A percentile compares a stretch with the other conserved stretches of the same genome.
These are phyloP conservation scores for Rosalia funebris DNA, from an alignment of 2,888 invertebrate genomes.

Conservation along the genomic window DNA sequence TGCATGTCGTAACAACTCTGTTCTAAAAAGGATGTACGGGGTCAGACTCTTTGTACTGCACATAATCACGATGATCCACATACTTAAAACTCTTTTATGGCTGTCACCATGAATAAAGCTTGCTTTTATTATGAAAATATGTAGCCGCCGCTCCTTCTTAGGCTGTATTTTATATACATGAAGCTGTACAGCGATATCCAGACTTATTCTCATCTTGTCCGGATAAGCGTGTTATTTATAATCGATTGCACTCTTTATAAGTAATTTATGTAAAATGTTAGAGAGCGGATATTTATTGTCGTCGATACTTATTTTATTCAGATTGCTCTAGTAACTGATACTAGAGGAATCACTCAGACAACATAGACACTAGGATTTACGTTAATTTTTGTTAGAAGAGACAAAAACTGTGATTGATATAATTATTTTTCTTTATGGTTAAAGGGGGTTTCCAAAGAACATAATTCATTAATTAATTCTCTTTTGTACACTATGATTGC, in stretches of 20 bases:
- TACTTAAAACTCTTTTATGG: slow-evolving; percentile 48
- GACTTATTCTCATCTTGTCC: slow-evolving; percentile 7
- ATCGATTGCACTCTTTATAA: slow-evolving; percentile 3
- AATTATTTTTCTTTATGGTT: too few species aligned
- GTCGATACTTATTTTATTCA: too few species aligned
- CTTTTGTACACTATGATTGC: too few species aligned
- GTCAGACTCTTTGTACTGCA: slow-evolving; percentile 44
- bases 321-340: too few species aligned
- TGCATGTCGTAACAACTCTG: slow-evolving; percentile 4
- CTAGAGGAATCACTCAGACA: too few species aligned
- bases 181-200: slow-evolving; percentile 10
- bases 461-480: too few species aligned
- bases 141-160: slow-evolving; percentile 17
- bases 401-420: too few species aligned
- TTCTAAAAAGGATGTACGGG: slow-evolving; percentile 43
- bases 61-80: slow-evolving; percentile 46
- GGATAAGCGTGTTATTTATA: slow-evolving; percentile 23
- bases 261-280: not conserved
- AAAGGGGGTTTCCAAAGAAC: too few species aligned
- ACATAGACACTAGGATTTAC: too few species aligned
- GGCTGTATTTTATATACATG: slow-evolving; percentile 21
- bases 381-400: too few species aligned
- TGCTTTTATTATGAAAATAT: slow-evolving; percentile 45
- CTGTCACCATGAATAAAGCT: slow-evolving; percentile 41
- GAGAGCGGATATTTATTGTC: too few species aligned